phyloP scores from a whole-genome alignment of 2,888 invertebrate species.

The Hymenopus coronatus region DNA sequence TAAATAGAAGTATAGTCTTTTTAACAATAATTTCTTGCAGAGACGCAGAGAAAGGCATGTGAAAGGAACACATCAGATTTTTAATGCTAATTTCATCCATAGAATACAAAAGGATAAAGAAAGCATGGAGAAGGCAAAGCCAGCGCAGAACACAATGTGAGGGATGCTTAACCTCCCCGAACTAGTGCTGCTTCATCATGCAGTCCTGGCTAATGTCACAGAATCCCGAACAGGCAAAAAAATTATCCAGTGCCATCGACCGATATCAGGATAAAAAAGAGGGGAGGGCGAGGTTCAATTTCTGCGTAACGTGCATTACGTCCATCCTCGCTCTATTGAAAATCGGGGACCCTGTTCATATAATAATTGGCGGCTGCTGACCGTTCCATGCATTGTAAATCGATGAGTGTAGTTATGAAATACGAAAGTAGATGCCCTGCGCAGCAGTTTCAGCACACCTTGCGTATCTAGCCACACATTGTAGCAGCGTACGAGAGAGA shows the following conservation, averaged over 20 bases:
- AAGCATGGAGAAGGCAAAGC: too few relatives aligned
- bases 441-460: too few relatives aligned
- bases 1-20: too few relatives aligned
- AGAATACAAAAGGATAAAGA: too few relatives aligned
- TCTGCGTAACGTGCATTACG: neutral
- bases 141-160: neutral
- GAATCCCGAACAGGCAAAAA: neutral
- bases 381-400: neutral
- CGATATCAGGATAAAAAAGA: neutral
- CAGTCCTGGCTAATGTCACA: neutral
- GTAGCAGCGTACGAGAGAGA: too few relatives aligned
- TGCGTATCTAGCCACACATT: too few relatives aligned
- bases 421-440: neutral
- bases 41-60: too few relatives aligned
- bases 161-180: neutral
- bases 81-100: too few relatives aligned
- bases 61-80: too few relatives aligned
- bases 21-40: too few relatives aligned
- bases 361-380: neutral
- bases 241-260: neutral
- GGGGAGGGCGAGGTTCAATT: neutral
- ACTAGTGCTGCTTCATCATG: neutral
- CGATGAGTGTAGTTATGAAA: neutral
- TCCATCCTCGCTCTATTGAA: neutral
- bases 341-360: neutral